These are phyloP conservation scores for Lordiphosa mommai DNA, from an alignment of 1,140 invertebrate genomes.

Conservation along the genomic window DNA sequence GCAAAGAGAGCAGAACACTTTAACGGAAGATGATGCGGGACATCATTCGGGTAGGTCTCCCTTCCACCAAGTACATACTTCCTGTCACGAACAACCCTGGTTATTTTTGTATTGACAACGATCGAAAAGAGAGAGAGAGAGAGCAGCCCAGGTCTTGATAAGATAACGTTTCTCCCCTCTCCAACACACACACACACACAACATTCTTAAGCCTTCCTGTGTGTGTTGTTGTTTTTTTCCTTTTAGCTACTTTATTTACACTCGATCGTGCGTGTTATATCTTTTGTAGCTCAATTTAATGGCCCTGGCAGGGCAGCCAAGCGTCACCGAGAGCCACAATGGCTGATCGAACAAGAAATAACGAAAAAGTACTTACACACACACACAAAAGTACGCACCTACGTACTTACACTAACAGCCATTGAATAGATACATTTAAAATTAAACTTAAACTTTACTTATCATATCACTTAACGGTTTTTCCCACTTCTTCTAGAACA, in stretches of 20 bases:
- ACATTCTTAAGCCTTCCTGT: conserved; percentile 31
- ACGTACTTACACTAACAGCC: neutral
- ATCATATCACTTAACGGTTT: no score
- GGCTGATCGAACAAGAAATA: conserved; percentile 10
- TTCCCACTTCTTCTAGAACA: no score
- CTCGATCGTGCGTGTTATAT: conserved; percentile 35
- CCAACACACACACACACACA: neutral
- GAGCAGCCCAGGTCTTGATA: neutral
- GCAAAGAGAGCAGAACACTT: conserved; percentile 11
- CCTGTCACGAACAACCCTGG: neutral
- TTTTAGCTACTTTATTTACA: conserved; percentile 26
- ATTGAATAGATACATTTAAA: neutral
- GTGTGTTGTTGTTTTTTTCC: conserved; percentile 8
- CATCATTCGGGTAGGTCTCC: conserved; percentile 74
- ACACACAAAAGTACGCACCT: neutral
- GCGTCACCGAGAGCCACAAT: neutral
- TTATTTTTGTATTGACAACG: no score
- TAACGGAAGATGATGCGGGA: conserved; percentile 73
- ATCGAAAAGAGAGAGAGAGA: neutral
- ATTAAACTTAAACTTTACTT: no score
- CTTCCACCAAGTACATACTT: neutral
- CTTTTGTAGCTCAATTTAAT: conserved; percentile 3
- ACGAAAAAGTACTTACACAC: neutral
- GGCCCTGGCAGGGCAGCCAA: conserved; percentile 2
- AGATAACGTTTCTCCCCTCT: neutral